These are phyloP conservation scores for Zygaena filipendulae DNA, from an alignment of 2,888 invertebrate genomes.

Conservation along the genomic window DNA sequence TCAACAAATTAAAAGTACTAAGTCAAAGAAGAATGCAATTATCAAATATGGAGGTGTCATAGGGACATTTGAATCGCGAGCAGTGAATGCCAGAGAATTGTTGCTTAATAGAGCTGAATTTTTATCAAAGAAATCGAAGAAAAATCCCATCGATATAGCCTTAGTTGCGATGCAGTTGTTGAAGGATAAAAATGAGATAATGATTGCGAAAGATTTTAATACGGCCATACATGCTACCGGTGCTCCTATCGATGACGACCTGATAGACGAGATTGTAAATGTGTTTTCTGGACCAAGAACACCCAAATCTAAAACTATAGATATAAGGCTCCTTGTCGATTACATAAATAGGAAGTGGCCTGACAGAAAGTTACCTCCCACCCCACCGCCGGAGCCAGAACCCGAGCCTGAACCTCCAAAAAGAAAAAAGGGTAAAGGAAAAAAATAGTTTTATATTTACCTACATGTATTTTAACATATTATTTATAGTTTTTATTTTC, in stretches of 20 bases:
- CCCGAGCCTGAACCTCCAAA: constrained; percentile 13
- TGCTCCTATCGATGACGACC: constrained; percentile 25
- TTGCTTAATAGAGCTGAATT: constrained; percentile 34
- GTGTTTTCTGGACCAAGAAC: constrained; percentile 27
- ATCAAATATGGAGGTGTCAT: constrained; percentile 31
- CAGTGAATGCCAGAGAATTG: constrained; percentile 30
- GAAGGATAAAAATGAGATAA: constrained; percentile 24
- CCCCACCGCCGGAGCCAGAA: constrained; percentile 32
- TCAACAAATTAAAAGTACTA: constrained; percentile 19
- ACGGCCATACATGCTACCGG: constrained; percentile 18
- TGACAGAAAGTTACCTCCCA: constrained; percentile 32
- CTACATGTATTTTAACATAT: neutral
- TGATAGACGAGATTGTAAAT: constrained; percentile 28
- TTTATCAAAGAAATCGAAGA: constrained; percentile 28
- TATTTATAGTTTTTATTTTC: constrained; percentile 6
- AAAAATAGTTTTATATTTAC: constrained; percentile 5
- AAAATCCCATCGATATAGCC: constrained; percentile 28
- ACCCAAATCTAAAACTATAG: constrained; percentile 27
- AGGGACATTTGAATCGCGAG: constrained; percentile 16
- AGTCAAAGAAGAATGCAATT: constrained; percentile 22
- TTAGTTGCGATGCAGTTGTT: constrained; percentile 26
- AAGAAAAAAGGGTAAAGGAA: constrained; percentile 15
- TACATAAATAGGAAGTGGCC: constrained; percentile 43
- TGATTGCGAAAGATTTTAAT: constrained; percentile 25
- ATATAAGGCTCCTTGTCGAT: constrained; percentile 27